phyloP scores from a whole-genome alignment of 2,113 vertebrate species.

The Tilapia sparmanii region DNA sequence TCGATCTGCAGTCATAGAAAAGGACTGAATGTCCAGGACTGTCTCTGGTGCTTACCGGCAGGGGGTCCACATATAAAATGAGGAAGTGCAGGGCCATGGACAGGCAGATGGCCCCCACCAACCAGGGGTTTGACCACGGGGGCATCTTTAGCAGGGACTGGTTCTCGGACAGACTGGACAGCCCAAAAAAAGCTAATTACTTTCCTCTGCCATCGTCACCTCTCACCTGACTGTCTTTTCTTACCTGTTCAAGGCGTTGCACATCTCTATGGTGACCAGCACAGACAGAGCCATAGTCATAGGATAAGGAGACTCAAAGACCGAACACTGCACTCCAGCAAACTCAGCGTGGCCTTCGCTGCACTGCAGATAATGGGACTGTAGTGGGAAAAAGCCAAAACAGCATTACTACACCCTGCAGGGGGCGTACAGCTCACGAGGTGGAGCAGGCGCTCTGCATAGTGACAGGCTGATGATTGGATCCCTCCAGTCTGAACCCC shows the following conservation, averaged over 20 bases:
- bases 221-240: background rate
- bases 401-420: background rate
- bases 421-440: background rate
- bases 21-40: background rate
- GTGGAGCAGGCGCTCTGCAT: background rate
- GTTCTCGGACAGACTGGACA: constrained; percentile 74
- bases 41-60: constrained; percentile 61
- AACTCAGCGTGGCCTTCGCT: constrained; percentile 70
- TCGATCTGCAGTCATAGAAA: background rate
- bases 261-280: constrained; percentile 79
- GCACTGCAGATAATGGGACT: constrained; percentile 79
- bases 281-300: constrained; percentile 80
- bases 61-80: constrained; percentile 75
- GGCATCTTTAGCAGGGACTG: constrained; percentile 79
- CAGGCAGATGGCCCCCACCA: constrained; percentile 76
- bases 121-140: constrained; percentile 77
- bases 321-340: constrained; percentile 75
- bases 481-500: background rate
- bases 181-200: background rate
- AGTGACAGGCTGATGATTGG: background rate
- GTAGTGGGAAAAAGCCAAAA: background rate
- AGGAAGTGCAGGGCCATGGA: constrained; percentile 79
- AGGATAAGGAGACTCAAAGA: constrained; percentile 76
- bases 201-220: background rate
- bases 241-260: constrained; percentile 78